Base-by-base conservation (phyloP, 2,113 vertebrate species). In the Lycaon pictus region DNA sequence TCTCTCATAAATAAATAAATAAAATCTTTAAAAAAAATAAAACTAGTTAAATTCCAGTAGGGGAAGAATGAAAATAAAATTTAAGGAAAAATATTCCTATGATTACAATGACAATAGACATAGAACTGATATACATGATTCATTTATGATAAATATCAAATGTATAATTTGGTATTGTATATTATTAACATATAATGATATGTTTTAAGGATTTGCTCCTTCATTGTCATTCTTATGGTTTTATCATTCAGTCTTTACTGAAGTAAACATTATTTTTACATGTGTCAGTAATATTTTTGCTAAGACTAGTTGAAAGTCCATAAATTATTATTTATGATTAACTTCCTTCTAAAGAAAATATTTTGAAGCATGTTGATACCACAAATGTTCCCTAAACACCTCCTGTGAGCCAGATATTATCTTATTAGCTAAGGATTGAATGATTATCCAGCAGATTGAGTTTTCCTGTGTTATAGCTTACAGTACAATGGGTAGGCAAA, bases 241-340 rank as follows among this genome's bases (percentile, higher is more conserved):
- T 83, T 71, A 69, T 69, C 53, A 53, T 83, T 82, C 8, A 43
- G 0, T 63, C 17, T 35, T 22, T 84, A 71, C 11, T 65, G 27
- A 71, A 84, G 37, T 72, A 92, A 43, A 89, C 67, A 16, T 56
- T 76, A 13, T 87, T 92, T 71, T 96, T 55, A 83, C 10, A 77
- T 43, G 13, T 55, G 19, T 67, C 19, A 43, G 19, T 25, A 77
- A 29, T 67, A 91, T 77, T 62, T 95, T 76, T 92, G 19, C 63
- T 55, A 79, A 76, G 35, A 20, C 5, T 51, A 85, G n/a, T 80
- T 95, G 62, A 95, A 3, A 84, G 22, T 85, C 4, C 92, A 2
- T 83, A 79, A 32, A 56, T 63, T 37, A 95, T 88, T 58, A 56
- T 12, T 87, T 82, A 51, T 74, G 48, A 82, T 32, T 76, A 69